A percentile compares a stretch with the other conserved stretches of the same genome.
phyloP scores from a whole-genome alignment of 2,113 vertebrate genomes.

The Struthidea cinerea region DNA sequence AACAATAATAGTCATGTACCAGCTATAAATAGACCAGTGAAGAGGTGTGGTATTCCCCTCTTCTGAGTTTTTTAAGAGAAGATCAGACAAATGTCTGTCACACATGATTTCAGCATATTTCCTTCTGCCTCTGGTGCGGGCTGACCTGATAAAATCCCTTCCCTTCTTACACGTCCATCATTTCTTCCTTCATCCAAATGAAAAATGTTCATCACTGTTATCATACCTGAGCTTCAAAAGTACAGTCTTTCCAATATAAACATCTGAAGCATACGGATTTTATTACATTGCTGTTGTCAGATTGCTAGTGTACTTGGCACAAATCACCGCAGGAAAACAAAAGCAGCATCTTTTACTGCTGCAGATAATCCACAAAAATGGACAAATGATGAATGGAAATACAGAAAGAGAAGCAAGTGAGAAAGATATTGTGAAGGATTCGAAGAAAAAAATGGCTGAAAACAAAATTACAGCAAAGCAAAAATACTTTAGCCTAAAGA shows the following conservation, averaged over 20 bases:
- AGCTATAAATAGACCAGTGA: constrained; percentile 4
- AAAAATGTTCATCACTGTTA: background rate
- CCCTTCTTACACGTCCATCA: background rate
- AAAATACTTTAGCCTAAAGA: background rate
- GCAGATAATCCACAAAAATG: background rate
- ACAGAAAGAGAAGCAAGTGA: background rate
- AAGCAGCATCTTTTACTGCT: background rate
- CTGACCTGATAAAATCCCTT: background rate
- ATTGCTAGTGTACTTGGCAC: background rate
- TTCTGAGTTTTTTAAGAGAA: background rate
- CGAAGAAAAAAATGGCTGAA: background rate
- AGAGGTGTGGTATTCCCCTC: constrained; percentile 21
- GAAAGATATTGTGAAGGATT: background rate
- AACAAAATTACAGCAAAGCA: background rate
- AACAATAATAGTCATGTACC: background rate
- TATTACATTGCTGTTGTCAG: background rate
- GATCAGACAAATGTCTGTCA: background rate
- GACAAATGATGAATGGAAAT: background rate
- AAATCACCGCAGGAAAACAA: background rate
- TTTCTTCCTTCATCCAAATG: background rate
- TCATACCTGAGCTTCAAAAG: background rate
- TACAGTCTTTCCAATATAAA: background rate
- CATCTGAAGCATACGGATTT: background rate
- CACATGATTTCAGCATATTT: background rate
- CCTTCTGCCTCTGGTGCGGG: background rate